A percentile compares a stretch with the other conserved stretches of the same genome.
phyloP scores from a whole-genome alignment of 2,113 vertebrate genomes.

The Rhegmatorhina hoffmannsi region DNA sequence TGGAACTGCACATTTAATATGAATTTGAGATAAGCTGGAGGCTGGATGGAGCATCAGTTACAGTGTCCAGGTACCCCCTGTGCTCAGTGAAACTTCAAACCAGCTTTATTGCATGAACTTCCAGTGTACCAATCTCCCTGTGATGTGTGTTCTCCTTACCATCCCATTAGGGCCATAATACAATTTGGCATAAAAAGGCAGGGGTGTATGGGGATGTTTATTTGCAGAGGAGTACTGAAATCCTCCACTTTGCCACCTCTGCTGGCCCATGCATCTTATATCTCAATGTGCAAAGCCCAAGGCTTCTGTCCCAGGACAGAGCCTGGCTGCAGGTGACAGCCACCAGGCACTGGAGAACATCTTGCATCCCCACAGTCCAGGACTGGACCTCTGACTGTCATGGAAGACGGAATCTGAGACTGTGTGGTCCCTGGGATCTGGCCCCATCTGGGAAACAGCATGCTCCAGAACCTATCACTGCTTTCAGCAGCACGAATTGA shows the following conservation, averaged over 20 bases:
- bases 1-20: neutral
- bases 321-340: neutral
- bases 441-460: neutral
- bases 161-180: neutral
- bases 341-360: neutral
- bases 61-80: neutral
- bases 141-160: rapidly evolving
- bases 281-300: neutral
- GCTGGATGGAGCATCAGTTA: neutral
- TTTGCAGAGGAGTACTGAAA: neutral
- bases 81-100: neutral
- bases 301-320: neutral
- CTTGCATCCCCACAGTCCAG: rapidly evolving
- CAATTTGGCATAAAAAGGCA: neutral
- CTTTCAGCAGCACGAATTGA: neutral
- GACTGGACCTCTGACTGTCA: neutral
- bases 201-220: neutral
- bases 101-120: rapidly evolving
- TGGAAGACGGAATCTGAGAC: neutral
- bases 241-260: neutral
- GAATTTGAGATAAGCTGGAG: neutral
- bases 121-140: neutral
- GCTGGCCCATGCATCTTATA: rapidly evolving
- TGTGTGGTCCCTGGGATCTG: neutral
- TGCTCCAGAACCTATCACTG: neutral